Evolutionary conservation across 1,140 invertebrate genomes (phyloP).

Genomic region (Elysia chlorotica): DNA sequence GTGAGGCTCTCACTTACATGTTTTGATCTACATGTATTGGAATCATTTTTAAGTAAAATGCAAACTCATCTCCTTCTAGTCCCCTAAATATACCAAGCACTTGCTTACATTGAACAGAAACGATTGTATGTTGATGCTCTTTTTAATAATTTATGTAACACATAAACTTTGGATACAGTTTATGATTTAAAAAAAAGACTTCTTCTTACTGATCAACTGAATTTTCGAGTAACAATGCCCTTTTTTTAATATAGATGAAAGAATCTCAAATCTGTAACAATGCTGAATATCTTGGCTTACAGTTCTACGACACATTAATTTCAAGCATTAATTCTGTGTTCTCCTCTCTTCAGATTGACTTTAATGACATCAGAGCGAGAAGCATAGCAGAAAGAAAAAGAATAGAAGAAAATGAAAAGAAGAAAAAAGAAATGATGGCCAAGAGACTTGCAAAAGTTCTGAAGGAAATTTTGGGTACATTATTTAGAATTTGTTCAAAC

Average conservation of each 20-base stretch:
- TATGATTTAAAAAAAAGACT: too few relatives aligned
- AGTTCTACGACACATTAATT: background rate
- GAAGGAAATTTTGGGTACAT: slow-evolving; percentile 55
- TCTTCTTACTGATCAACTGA: too few relatives aligned
- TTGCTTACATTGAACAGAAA: too few relatives aligned
- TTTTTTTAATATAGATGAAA: background rate
- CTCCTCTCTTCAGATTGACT: slow-evolving; percentile 55
- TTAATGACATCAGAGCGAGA: slow-evolving; percentile 52
- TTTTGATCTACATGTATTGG: background rate
- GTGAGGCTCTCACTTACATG: background rate
- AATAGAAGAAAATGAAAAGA: slow-evolving; percentile 39
- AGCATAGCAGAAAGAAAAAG: slow-evolving; percentile 41
- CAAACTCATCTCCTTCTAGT: background rate
- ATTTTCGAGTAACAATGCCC: background rate
- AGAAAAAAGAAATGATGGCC: slow-evolving; percentile 37
- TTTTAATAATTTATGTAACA: too few relatives aligned
- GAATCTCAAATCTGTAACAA: background rate
- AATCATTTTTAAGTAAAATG: background rate
- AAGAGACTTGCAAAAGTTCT: slow-evolving; percentile 45
- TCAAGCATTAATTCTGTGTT: background rate
- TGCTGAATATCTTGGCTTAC: background rate
- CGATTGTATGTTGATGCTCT: too few relatives aligned
- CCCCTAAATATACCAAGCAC: too few relatives aligned
- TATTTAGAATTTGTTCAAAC: too few relatives aligned
- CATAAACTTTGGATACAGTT: too few relatives aligned